A percentile compares a stretch with the other conserved stretches of the same genome.
These are phyloP conservation scores for Nymphicus hollandicus DNA, from an alignment of 2,113 vertebrate genomes.

Conservation along the genomic window DNA sequence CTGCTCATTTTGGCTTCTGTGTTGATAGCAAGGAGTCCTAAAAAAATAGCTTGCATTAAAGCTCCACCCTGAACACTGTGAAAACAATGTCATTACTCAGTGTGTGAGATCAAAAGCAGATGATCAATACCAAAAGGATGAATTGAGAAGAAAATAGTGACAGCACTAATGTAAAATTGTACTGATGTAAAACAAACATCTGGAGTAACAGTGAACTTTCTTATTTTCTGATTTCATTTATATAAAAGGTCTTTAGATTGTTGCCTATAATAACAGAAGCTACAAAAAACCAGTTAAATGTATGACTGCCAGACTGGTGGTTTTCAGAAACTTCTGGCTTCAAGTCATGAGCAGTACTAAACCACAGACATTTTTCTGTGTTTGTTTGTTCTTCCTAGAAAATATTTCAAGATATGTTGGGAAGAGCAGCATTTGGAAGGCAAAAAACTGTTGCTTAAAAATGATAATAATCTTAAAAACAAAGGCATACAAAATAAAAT, in stretches of 20 bases:
- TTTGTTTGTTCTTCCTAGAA: neutral
- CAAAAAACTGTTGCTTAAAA: neutral
- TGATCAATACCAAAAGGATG: conserved; percentile 15
- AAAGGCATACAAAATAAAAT: conserved; percentile 21
- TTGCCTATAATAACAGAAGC: neutral
- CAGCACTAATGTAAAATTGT: neutral
- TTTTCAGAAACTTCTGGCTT: conserved; percentile 30
- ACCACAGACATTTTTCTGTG: neutral
- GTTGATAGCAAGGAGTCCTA: neutral
- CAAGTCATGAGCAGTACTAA: neutral
- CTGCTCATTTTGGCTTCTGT: neutral
- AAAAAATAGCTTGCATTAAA: neutral
- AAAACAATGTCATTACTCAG: neutral
- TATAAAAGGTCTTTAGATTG: neutral
- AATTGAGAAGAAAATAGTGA: neutral
- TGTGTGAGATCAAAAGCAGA: neutral
- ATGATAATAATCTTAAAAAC: neutral
- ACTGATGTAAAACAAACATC: neutral
- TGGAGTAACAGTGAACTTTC: neutral
- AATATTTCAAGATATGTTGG: conserved; percentile 7
- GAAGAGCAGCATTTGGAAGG: conserved; percentile 8
- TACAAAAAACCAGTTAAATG: neutral
- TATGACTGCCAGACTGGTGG: neutral
- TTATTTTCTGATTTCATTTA: neutral
- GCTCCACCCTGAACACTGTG: neutral